These are phyloP conservation scores for Acanthoscelides obtectus DNA, from an alignment of 2,888 invertebrate species.

Conservation along the genomic window DNA sequence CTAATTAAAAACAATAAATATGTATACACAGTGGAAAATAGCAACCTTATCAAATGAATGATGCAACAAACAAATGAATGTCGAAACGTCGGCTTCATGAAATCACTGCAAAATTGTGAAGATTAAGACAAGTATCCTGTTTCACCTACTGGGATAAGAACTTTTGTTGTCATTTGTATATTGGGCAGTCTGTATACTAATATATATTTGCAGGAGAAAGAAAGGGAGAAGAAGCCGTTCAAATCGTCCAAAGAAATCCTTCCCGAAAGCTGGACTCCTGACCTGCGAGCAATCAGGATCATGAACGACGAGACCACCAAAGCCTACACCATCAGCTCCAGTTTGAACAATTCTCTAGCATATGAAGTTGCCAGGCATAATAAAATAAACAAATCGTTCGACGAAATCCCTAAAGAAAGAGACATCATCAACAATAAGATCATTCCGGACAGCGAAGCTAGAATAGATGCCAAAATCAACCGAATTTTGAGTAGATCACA, in stretches of 20 bases:
- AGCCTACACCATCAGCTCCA: not conserved
- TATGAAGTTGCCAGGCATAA: not conserved
- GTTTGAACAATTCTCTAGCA: not conserved
- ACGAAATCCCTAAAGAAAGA: not conserved
- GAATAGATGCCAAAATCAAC: not conserved
- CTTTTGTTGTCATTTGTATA: too few relatives aligned
- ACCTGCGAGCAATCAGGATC: conserved; percentile 22
- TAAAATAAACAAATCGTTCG: not conserved
- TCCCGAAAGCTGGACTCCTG: conserved; percentile 16
- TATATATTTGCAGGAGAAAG: not conserved
- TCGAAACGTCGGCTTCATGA: too few relatives aligned
- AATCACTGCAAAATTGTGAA: too few relatives aligned
- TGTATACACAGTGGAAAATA: too few relatives aligned
- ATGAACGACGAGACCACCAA: conserved; percentile 13
- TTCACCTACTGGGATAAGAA: too few relatives aligned
- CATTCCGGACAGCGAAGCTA: not conserved
- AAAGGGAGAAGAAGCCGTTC: conserved; percentile 18
- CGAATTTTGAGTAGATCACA: not conserved
- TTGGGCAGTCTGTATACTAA: too few relatives aligned
- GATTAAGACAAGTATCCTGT: too few relatives aligned
- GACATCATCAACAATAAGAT: not conserved
- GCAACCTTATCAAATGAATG: too few relatives aligned
- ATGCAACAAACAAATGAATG: too few relatives aligned
- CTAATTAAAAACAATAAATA: too few relatives aligned
- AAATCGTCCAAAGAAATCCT: conserved; percentile 24